phyloP scores from a whole-genome alignment of 2,888 invertebrate genomes.

The Coecobrya sp. region DNA sequence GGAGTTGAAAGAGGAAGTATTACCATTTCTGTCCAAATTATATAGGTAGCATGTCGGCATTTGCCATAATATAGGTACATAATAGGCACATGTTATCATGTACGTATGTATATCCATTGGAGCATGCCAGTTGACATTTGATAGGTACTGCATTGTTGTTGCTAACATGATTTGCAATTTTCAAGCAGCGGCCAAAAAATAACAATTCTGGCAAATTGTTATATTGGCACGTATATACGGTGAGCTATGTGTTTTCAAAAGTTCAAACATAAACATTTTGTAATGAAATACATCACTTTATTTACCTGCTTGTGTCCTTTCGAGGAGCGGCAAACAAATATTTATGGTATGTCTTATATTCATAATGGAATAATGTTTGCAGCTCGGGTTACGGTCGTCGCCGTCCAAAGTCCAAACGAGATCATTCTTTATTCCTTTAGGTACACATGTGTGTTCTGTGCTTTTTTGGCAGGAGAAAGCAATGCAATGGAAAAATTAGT shows the following conservation, averaged over 20 bases:
- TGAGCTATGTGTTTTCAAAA: background rate
- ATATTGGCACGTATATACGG: slow-evolving; percentile 13
- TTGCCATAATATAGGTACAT: background rate
- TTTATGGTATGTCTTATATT: too few species aligned
- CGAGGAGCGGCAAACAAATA: too few species aligned
- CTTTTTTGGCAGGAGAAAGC: slow-evolving; percentile 12
- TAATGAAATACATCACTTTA: too few species aligned
- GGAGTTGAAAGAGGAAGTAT: slow-evolving; percentile 3
- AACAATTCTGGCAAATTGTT: slow-evolving; percentile 24
- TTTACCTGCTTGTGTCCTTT: too few species aligned
- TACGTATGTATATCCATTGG: background rate
- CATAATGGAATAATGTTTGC: too few species aligned
- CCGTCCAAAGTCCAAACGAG: background rate
- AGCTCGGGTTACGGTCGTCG: too few species aligned
- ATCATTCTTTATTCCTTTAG: slow-evolving; percentile 32
- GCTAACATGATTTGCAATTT: slow-evolving; percentile 28
- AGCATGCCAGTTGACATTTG: slow-evolving; percentile 18
- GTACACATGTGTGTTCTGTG: background rate
- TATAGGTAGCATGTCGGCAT: background rate
- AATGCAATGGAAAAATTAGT: background rate
- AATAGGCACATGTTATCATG: background rate
- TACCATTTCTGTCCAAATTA: background rate
- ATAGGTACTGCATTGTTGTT: background rate
- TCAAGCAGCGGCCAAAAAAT: slow-evolving; percentile 21
- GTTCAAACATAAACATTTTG: background rate